These are phyloP conservation scores for Spondyliosoma cantharus DNA, from an alignment of 2,797 vertebrate species.

Conservation along the genomic window DNA sequence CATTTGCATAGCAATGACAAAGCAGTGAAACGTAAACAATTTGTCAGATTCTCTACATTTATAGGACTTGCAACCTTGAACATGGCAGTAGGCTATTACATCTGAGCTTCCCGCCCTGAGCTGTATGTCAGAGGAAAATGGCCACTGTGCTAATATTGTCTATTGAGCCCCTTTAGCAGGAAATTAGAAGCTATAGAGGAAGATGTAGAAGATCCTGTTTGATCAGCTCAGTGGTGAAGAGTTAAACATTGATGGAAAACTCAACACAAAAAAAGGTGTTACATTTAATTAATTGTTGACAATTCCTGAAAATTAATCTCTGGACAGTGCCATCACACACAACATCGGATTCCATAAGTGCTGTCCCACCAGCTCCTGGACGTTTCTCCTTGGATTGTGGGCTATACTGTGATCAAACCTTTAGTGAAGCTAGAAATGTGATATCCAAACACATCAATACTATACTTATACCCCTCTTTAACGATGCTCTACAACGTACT, in stretches of 20 bases:
- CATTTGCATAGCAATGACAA: too few relatives aligned
- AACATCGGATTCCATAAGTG: not conserved
- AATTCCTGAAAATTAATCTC: not conserved
- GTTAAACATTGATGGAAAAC: not conserved
- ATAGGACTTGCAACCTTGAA: too few relatives aligned
- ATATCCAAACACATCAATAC: not conserved
- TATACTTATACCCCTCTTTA: conserved; percentile 1
- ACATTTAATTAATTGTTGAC: not conserved
- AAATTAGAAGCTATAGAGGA: not conserved
- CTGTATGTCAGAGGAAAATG: too few relatives aligned
- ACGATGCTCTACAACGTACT: not conserved
- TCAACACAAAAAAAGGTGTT: not conserved
- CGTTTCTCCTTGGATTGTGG: not conserved
- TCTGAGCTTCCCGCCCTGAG: too few relatives aligned
- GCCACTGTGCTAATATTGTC: too few relatives aligned
- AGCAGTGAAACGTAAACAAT: too few relatives aligned
- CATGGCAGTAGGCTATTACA: too few relatives aligned
- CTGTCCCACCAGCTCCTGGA: not conserved
- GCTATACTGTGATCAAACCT: not conserved
- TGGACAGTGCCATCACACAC: not conserved
- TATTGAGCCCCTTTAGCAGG: not conserved
- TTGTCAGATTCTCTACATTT: too few relatives aligned
- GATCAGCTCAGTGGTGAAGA: not conserved
- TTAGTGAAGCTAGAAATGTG: not conserved
- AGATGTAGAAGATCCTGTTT: not conserved